Evolutionary conservation across 2,797 vertebrate species (phyloP), one percentile per base, ranked within the genome.

Genomic region (Hoplostethus mediterraneus): DNA sequence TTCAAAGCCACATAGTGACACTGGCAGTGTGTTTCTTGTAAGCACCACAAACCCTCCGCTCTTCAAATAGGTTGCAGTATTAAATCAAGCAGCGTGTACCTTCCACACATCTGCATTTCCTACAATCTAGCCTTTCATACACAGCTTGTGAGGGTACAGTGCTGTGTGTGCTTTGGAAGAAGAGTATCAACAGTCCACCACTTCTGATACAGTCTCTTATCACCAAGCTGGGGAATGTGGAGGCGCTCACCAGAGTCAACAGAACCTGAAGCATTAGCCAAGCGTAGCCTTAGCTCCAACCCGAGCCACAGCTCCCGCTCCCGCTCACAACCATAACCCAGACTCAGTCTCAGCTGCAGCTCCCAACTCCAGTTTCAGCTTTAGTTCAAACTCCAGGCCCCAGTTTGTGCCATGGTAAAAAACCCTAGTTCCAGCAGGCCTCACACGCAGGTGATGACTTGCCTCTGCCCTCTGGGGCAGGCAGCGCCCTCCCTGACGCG

Each of bases 181-280:
- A 47, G 72, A 89, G 77, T 81, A 85, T 88, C 81, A 87, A 76
- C 87, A 81, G 77, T 17, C 64, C 49, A 13, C 60, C 72, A 79
- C 75, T 70, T 85, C 72, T 89, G 76, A 89, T 88, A 82, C 83
- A 80, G 73, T 88, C 82, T 91, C 88, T 93, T 93, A 93, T 94
- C 92, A 91, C 88, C 72, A 44, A 57, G 76, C 86, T 91, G 90
- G 90, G 89, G 90, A 94, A 93, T 94, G 90, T 90, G 83, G 70
- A 88, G 81, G 73, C 80, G 81, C 71, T 80, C 68, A 77, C 55
- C 54, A 57, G 55, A 84, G 63, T 77, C 78, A 81, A 81, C 80
- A 88, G 71, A 70, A 65, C 70, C 40, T 71, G 73, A 75, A 80
- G 56, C 40, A 1, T n/a, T 5, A 11, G 70, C 64, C 76, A 73